Percentiles rank a stretch among this genome's conserved stretches.
These are phyloP conservation scores for Lasaia peninsularis DNA, from an alignment of 1,140 invertebrate genomes.

Conservation along the genomic window DNA sequence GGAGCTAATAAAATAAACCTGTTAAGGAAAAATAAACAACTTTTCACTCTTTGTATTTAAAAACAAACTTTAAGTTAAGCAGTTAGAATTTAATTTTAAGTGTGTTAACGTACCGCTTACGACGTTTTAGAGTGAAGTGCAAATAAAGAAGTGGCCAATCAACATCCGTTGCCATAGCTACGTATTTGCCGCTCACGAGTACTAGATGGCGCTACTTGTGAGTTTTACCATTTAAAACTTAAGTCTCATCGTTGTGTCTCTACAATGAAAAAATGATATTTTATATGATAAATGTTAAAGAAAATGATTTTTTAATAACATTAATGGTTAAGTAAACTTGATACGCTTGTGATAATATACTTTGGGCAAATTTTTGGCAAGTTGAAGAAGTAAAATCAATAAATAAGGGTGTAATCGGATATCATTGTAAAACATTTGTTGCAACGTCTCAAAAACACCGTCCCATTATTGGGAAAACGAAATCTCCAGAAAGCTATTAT, in stretches of 20 bases:
- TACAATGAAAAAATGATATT: not conserved
- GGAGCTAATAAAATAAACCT: conserved; percentile 53
- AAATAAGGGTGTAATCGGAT: conserved; percentile 7
- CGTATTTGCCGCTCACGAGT: conserved; percentile 29
- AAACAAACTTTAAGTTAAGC: conserved; percentile 38
- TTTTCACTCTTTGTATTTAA: conserved; percentile 23
- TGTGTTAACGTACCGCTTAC: conserved; percentile 34
- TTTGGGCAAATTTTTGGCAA: not conserved
- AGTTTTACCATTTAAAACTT: not conserved
- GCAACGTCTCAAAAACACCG: conserved; percentile 39
- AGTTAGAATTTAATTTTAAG: conserved; percentile 44
- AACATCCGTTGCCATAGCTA: conserved; percentile 60
- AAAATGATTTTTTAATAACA: not conserved
- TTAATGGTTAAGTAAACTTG: not conserved
- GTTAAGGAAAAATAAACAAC: conserved; percentile 31
- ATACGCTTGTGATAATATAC: not conserved
- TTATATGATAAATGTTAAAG: not conserved
- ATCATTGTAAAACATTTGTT: conserved; percentile 64
- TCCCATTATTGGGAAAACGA: conserved; percentile 60
- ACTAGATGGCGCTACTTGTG: conserved; percentile 52
- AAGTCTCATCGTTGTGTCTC: not conserved
- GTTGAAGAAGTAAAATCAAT: conserved; percentile 1
- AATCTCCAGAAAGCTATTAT: conserved; percentile 67
- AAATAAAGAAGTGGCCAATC: conserved; percentile 60
- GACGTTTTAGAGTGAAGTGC: conserved; percentile 29